Base-by-base conservation (phyloP, 2,888 invertebrate species). In the Drosophila affinis region DNA sequence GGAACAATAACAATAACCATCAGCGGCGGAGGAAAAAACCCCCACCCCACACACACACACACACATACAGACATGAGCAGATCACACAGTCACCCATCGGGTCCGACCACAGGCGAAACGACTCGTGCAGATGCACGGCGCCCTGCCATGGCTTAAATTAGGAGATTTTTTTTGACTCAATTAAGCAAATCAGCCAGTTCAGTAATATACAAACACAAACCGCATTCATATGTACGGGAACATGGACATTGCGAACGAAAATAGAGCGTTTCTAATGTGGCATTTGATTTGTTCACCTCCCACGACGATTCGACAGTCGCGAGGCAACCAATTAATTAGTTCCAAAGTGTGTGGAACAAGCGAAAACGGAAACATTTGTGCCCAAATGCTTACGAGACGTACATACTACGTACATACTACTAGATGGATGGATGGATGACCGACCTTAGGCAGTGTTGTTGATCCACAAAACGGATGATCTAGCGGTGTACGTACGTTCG, bases 181-280 rank as follows among this genome's bases (percentile, higher is more conserved):
- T 91, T 90, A 91, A 90, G 87, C 90, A 77, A 91, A 90, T 91
- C 90, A 80, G 74, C 51, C 24, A 29, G 63, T 60, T 18, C 62
- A 58, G 9, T 52, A 56, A 53, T 51, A 72, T 59, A 53, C 55
- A 21, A 18, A 57, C 56, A 49, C 44, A 39, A 2, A 7, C n/a
- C 12, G 34, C 34, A 39, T 12, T 34, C 34, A 34, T 5, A 12
- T 12, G 1, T 5, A 12, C 12, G 34, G 9, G n/a, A 45, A 47
- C 10, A 51, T 34, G 34, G 47, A 55, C 49, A 59, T 27, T 46
- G 49, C 18, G 27, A 56, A 45, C 21, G 51, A 58, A 18, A 44
- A 47, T 52, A 9, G n/a, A 46, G 24, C 18, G 27, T 18, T 45
- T n/a, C 45, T 44, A n/a, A 48, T 39, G 39, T 45, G 18, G 54